Base-by-base conservation (phyloP, 2,113 vertebrate species). In the Barnardius zonarius region DNA sequence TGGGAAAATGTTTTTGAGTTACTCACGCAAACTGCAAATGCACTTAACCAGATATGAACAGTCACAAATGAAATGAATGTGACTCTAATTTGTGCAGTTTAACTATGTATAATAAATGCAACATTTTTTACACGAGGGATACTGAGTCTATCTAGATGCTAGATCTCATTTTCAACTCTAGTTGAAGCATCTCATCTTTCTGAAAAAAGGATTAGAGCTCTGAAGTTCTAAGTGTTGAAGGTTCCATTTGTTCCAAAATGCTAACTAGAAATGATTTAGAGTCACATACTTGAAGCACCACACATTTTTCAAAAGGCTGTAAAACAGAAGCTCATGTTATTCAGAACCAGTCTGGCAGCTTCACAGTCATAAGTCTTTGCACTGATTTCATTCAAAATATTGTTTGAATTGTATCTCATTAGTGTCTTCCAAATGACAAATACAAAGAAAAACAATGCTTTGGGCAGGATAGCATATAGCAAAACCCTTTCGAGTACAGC, bases 341-440 rank as follows among this genome's bases (percentile, higher is more conserved):
- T 96, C 92, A 91, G 83, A 96, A 95, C n/a, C 67, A 93, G 86
- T 61, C 80, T 89, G 80, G 91, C 90, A 91, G 70, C 66, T 91
- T 85, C 78, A 75, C n/a, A 92, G 33, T 76, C 62, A 0, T 30
- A 80, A 90, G 44, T 28, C 86, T 90, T 81, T 57, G 33, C 37
- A 90, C 19, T 25, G 78, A 92, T 86, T 83, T 90, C 78, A 84
- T 94, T 89, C 69, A 94, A 95, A 95, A 92, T 93, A 96, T 79
- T 93, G 80, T 62, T 93, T 88, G 46, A 82, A 92, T 92, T 87
- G 7, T 4, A 73, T 35, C 44, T 84, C 66, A 62, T 84, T 84
- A 84, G 52, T n/a, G 37, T 66, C 83, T 95, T 92, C 64, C 49
- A 73, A 92, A 87, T 22, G 63, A 84, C 80, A 96, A 96, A 93